A percentile compares a stretch with the other conserved stretches of the same genome.
These are phyloP conservation scores for Gadus macrocephalus DNA, from an alignment of 2,113 vertebrate species.

Conservation along the genomic window DNA sequence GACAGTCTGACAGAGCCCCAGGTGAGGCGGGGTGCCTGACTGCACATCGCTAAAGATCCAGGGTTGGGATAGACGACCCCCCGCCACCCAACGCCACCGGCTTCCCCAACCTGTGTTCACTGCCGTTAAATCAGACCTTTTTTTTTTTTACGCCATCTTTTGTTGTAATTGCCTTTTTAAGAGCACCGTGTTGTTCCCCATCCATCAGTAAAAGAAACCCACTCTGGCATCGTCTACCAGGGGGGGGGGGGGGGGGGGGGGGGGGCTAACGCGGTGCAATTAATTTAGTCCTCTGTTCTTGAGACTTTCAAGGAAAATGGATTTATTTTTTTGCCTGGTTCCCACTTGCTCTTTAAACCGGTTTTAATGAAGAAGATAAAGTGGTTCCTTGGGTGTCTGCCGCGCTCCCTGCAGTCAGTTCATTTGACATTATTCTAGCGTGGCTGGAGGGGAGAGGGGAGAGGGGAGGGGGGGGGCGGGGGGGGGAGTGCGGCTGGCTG, in stretches of 20 bases:
- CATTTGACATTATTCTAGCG: conserved; percentile 86
- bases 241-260: conserved; percentile 43
- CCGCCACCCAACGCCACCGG: not conserved
- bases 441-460: conserved; percentile 47
- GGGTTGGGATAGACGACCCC: not conserved
- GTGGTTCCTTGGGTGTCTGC: conserved; percentile 82
- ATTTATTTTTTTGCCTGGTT: conserved; percentile 64
- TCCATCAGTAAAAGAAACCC: conserved; percentile 90
- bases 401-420: conserved; percentile 84
- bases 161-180: conserved; percentile 92
- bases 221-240: conserved; percentile 87
- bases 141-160: conserved; percentile 92
- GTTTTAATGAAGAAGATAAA: conserved; percentile 99
- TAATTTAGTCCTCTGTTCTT: conserved; percentile 96
- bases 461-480: too few relatives aligned
- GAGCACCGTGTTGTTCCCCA: conserved; percentile 86
- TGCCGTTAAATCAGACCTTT: conserved; percentile 94
- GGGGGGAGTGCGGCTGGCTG: not conserved
- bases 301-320: conserved; percentile 96
- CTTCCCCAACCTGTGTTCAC: conserved; percentile 88
- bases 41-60: too few relatives aligned
- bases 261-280: conserved; percentile 93
- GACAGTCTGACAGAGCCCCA: not conserved
- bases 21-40: too few relatives aligned
- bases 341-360: conserved; percentile 76